phyloP scores from a whole-genome alignment of 2,888 invertebrate species.

The Stenchaetothrips biformis region DNA sequence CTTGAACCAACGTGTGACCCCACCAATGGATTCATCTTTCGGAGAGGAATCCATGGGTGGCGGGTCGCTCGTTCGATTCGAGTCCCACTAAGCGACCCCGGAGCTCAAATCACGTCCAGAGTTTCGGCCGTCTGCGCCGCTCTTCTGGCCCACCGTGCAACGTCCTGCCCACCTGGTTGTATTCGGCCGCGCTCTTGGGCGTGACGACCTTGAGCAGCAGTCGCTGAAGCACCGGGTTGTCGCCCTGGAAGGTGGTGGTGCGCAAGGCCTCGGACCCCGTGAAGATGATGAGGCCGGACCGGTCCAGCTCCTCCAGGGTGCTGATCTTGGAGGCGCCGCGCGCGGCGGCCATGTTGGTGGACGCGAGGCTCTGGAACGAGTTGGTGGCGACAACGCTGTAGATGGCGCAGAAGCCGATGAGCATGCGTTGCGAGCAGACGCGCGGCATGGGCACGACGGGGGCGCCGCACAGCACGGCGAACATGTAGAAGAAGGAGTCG shows the following conservation, averaged over 20 bases:
- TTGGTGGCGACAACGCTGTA: slow-evolving; percentile 31
- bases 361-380: slow-evolving; percentile 28
- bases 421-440: slow-evolving; percentile 24
- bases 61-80: too few species aligned
- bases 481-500: slow-evolving; percentile 7
- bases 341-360: not conserved
- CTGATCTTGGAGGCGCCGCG: slow-evolving; percentile 27
- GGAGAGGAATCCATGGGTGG: too few species aligned
- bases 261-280: slow-evolving; percentile 29
- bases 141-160: too few species aligned
- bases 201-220: not conserved
- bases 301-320: slow-evolving; percentile 32
- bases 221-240: not conserved
- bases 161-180: not conserved
- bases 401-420: slow-evolving; percentile 29
- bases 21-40: too few species aligned
- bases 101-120: too few species aligned
- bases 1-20: too few species aligned
- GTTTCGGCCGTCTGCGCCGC: too few species aligned
- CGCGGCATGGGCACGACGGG: slow-evolving; percentile 28
- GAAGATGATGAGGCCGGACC: slow-evolving; percentile 29
- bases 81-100: too few species aligned
- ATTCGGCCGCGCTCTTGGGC: not conserved
- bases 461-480: slow-evolving; percentile 15
- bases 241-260: slow-evolving; percentile 1